Evolutionary conservation across 2,888 invertebrate genomes (phyloP), one percentile per base, ranked within the genome.

Genomic region (Pilophorus perplexus): DNA sequence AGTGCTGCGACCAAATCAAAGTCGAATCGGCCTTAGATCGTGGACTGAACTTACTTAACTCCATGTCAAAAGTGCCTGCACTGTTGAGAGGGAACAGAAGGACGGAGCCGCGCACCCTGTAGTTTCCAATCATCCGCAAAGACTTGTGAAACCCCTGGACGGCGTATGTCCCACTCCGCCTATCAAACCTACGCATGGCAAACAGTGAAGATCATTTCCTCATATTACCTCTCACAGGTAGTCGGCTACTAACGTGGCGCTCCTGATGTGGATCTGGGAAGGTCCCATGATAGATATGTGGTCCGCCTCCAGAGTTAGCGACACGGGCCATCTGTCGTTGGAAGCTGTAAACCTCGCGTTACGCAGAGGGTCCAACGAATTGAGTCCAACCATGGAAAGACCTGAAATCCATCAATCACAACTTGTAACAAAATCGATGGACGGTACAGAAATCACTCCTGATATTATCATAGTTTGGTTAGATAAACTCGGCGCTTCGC

Each of bases 51-150:
- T 55, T 16, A 66, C 66, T 18, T 10, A 66, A 25, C 37, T 62
- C 62, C 40, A 67, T 48, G 20, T 62, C 54, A 40, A 67, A 67
- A 5, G 60, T 67, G 12, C 67, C 67, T n/a, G 48, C 46, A 14
- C 67, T 62, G 28, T 67, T 67, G 28, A 67, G 20, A 8, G 60
- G 60, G 8, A 67, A 62, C 10, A 62, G 23, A 18, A 62, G 54
- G 20, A 67, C 48, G 22, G 62, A 62, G 12, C 67, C 67, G 20
- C 16, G 52, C n/a, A 54, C 54, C 14, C 48, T 23, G 52, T 67
- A 67, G 12, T 54, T 28, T 2, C 67, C 67, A 8, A 52, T 40
- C 37, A 67, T 40, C n/a, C 52, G 38, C 33, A 67, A 22, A 8
- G 57, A 59, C 16, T 54, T 25, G 33, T 67, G 67, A 22, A 67